phyloP scores from a whole-genome alignment of 2,113 vertebrate species.

The Todiramphus chloris region DNA sequence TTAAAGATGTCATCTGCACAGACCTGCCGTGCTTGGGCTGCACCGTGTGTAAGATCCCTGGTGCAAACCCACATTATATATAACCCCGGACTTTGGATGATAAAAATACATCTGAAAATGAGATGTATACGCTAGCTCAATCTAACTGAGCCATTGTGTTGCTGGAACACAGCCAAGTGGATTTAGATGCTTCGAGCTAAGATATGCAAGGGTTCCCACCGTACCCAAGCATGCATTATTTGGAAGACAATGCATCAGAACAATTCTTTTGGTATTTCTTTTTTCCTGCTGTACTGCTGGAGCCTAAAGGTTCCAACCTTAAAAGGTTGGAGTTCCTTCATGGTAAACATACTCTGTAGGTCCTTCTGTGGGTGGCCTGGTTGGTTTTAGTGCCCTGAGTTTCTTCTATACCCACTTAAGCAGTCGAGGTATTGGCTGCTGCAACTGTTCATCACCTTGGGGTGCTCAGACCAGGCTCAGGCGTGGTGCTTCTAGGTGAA shows the following conservation, averaged over 20 bases:
- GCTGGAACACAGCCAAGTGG: neutral
- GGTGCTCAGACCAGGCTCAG: neutral
- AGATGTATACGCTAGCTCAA: neutral
- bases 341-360: rapidly evolving
- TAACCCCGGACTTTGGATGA: neutral
- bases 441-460: rapidly evolving
- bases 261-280: too few species aligned
- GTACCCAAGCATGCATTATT: rapidly evolving
- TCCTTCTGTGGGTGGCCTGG: neutral
- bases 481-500: rapidly evolving
- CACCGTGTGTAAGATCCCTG: rapidly evolving
- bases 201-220: rapidly evolving
- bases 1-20: neutral
- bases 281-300: neutral
- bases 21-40: rapidly evolving
- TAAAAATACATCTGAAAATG: neutral
- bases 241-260: neutral
- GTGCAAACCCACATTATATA: rapidly evolving
- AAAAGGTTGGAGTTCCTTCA: neutral
- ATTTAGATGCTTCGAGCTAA: neutral
- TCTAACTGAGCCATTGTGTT: neutral
- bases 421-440: neutral
- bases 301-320: too few species aligned
- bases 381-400: neutral
- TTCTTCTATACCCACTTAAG: neutral